phyloP scores from a whole-genome alignment of 1,140 invertebrate genomes.

The Euura lappo region DNA sequence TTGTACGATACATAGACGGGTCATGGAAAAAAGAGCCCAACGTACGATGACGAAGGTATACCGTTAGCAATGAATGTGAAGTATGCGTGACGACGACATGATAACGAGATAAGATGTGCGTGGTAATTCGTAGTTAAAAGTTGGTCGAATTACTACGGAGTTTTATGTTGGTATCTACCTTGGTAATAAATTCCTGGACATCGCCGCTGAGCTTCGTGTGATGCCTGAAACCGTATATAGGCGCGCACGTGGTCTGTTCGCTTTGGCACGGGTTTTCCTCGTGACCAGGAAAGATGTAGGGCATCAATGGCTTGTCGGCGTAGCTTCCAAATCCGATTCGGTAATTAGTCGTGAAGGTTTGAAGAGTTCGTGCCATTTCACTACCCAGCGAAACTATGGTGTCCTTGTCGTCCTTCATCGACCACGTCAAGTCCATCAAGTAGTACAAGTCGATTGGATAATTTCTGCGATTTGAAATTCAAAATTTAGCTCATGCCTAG shows the following conservation, averaged over 20 bases:
- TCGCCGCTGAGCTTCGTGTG: slow-evolving; percentile 53
- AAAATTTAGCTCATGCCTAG: no score
- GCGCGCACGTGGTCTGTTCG: slow-evolving; percentile 43
- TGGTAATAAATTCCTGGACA: slow-evolving; percentile 45
- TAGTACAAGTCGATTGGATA: slow-evolving; percentile 95
- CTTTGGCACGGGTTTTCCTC: slow-evolving; percentile 46
- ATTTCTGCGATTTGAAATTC: slow-evolving; percentile 59
- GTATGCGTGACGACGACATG: not conserved
- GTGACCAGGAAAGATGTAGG: slow-evolving; percentile 57
- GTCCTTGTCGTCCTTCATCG: slow-evolving; percentile 87
- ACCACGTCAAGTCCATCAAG: slow-evolving; percentile 89
- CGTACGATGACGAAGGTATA: not conserved
- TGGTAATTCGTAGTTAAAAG: no score
- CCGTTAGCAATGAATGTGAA: not conserved
- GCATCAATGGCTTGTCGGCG: slow-evolving; percentile 77
- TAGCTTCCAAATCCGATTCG: slow-evolving; percentile 79
- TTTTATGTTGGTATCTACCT: slow-evolving; percentile 24
- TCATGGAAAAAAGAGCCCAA: no score
- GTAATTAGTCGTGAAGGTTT: slow-evolving; percentile 82
- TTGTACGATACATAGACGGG: no score
- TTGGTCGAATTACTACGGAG: no score
- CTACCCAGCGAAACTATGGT: slow-evolving; percentile 78
- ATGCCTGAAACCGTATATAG: slow-evolving; percentile 60
- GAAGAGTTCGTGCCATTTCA: slow-evolving; percentile 67
- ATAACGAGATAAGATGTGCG: no score